Evolutionary conservation across 1,140 invertebrate species (phyloP), one percentile per base, ranked within the genome.

Genomic region (Colletes latitarsis): DNA sequence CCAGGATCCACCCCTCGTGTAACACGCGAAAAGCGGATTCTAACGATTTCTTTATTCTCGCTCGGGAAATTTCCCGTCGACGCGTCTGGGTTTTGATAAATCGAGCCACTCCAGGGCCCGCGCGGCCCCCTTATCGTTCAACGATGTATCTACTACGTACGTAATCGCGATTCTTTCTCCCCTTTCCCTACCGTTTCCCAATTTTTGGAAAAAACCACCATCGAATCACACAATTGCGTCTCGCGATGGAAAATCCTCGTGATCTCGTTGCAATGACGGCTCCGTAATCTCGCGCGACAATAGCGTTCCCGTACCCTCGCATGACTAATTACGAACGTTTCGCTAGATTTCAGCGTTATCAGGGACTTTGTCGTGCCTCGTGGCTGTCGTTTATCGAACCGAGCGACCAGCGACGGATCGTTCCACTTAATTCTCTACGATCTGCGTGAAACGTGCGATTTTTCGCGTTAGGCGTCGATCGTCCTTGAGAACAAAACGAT

Each of bases 251-350:
- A 79, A 67, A 69, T 64, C 57, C 58, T 58, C 10, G 12, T 67
- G 68, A 80, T 76, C 79, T 63, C 71, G 30, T 57, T 58, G 53
- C 30, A 6, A 66, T 71, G 63, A 67, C 75, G 39, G 53, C 55
- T 49, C 49, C 14, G 58, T 30, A 62, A 82, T 84, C 70, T 78
- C 66, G 39, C 52, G 55, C 49, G 64, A 52, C 41, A 52, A 75
- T 71, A 71, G 69, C 64, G 46, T 53, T 77, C 55, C 60, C 75
- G 64, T 66, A 81, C 49, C 30, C 52, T 74, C 46, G 68, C 76
- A 49, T 83, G 85, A 86, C 81, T 83, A 86, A 86, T 86, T 85
- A 57, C 63, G 67, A 81, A 49, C 57, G 72, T 74, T 52, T 53
- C 62, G 53, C 74, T 82, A 77, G 64, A 69, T 77, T 84, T 63